phyloP scores from a whole-genome alignment of 2,797 vertebrate genomes.

The Valencia hispanica region DNA sequence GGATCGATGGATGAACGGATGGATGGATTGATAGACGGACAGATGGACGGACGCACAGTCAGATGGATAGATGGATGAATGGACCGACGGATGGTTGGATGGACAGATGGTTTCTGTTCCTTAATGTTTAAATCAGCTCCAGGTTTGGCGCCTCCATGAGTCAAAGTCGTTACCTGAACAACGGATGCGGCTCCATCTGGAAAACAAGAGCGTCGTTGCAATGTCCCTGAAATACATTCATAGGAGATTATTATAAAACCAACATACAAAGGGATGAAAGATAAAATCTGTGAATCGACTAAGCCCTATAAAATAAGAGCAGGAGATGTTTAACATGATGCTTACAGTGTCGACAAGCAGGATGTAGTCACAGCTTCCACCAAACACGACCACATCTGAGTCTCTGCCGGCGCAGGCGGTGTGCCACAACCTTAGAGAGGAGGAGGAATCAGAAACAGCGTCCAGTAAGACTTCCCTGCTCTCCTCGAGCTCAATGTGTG shows the following conservation, averaged over 20 bases:
- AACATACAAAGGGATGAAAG: too few relatives aligned
- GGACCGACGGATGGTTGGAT: too few relatives aligned
- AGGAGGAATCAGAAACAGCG: not conserved
- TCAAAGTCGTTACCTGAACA: constrained; percentile 84
- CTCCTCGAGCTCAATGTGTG: not conserved
- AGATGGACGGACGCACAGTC: too few relatives aligned
- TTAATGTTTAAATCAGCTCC: too few relatives aligned
- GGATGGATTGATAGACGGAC: too few relatives aligned
- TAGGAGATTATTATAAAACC: not conserved
- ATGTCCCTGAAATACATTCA: constrained; percentile 74
- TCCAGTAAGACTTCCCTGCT: not conserved
- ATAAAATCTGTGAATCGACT: too few relatives aligned
- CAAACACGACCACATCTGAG: constrained; percentile 94
- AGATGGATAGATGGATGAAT: too few relatives aligned
- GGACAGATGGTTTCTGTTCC: too few relatives aligned
- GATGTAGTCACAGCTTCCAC: constrained; percentile 95
- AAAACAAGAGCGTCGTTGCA: constrained; percentile 95
- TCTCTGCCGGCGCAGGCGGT: constrained; percentile 90
- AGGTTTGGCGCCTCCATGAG: too few relatives aligned
- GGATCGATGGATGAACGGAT: too few relatives aligned
- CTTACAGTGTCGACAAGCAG: constrained; percentile 92
- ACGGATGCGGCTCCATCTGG: constrained; percentile 90
- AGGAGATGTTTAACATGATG: constrained; percentile 34
- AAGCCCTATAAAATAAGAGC: not conserved
- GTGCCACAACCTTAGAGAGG: constrained; percentile 89